A percentile compares a stretch with the other conserved stretches of the same genome.
Conservation (phyloP, 1,140 invertebrate species). For the Dendrolimus punctatus region DNA sequence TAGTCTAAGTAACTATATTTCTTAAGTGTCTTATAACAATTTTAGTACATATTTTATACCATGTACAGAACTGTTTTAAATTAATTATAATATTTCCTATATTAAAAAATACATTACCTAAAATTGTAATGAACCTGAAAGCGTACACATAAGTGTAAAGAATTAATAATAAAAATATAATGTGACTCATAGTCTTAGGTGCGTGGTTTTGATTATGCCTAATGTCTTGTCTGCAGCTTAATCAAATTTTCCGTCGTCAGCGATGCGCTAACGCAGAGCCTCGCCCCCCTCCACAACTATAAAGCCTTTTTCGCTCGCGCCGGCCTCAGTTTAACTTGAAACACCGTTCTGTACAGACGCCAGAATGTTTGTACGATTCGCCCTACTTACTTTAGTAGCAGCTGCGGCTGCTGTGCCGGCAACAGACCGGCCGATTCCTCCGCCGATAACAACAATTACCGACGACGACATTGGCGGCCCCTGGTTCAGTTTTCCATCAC, state of each 20-base stretch:
- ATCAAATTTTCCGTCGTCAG: slow-evolving; percentile 31
- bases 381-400: slow-evolving; percentile 35
- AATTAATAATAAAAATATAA: not conserved
- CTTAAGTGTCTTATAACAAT: no score
- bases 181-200: not conserved
- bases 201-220: slow-evolving; percentile 9
- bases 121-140: not conserved
- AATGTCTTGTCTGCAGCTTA: slow-evolving; percentile 19
- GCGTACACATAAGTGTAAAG: not conserved
- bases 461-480: slow-evolving; percentile 43
- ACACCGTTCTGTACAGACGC: slow-evolving; percentile 33
- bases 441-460: slow-evolving; percentile 36
- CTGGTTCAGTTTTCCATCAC: slow-evolving; percentile 45
- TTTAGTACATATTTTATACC: no score
- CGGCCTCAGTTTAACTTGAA: slow-evolving; percentile 47
- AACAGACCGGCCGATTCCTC: slow-evolving; percentile 29
- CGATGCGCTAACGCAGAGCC: slow-evolving; percentile 47
- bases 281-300: slow-evolving; percentile 43
- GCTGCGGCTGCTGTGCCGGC: slow-evolving; percentile 38
- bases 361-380: slow-evolving; percentile 43
- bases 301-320: slow-evolving; percentile 51
- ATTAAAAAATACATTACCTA: not conserved
- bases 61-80: no score
- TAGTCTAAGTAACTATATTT: no score
- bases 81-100: no score